phyloP scores from a whole-genome alignment of 2,797 vertebrate species.

The Silurus lanzhouensis region DNA sequence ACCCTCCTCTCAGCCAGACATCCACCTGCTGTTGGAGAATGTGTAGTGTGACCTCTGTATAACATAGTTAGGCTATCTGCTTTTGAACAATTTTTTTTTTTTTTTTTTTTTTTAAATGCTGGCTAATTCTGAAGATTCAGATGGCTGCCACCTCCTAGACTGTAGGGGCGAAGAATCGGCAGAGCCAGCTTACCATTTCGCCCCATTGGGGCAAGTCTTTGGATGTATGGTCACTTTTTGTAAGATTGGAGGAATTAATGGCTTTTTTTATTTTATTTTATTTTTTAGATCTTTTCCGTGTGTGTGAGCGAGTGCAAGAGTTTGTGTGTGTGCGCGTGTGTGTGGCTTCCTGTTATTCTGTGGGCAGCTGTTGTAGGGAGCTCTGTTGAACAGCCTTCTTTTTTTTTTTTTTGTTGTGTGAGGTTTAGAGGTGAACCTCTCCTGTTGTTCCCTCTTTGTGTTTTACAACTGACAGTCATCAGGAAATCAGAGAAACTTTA shows the following conservation, averaged over 20 bases:
- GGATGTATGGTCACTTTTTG: slow-evolving; percentile 66
- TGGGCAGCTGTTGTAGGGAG: slow-evolving; percentile 83
- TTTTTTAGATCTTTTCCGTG: slow-evolving; percentile 65
- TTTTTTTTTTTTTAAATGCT: slow-evolving; percentile 64
- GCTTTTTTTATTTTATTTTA: slow-evolving; percentile 69
- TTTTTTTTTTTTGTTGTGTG: slow-evolving; percentile 61
- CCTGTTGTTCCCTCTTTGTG: slow-evolving; percentile 72
- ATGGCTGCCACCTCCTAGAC: slow-evolving; percentile 58
- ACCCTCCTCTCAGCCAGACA: slow-evolving; percentile 55
- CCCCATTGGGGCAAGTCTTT: slow-evolving; percentile 62
- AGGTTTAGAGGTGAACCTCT: slow-evolving; percentile 79
- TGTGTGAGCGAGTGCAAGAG: slow-evolving; percentile 64
- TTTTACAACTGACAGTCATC: slow-evolving; percentile 75
- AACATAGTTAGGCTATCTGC: slow-evolving; percentile 63
- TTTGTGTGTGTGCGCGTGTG: slow-evolving; percentile 63
- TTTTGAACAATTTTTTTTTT: slow-evolving; percentile 61
- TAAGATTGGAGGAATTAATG: slow-evolving; percentile 66
- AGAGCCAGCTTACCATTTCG: slow-evolving; percentile 53
- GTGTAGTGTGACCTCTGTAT: slow-evolving; percentile 70
- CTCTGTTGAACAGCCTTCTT: slow-evolving; percentile 72
- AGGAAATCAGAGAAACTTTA: slow-evolving; percentile 68
- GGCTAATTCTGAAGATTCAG: slow-evolving; percentile 67
- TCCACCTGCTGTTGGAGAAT: slow-evolving; percentile 77
- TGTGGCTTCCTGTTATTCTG: slow-evolving; percentile 83
- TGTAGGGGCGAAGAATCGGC: slow-evolving; percentile 47